Evolutionary conservation across 2,797 vertebrate species (phyloP), one percentile per base, ranked within the genome.

Genomic region (Craterocephalus amniculus): DNA sequence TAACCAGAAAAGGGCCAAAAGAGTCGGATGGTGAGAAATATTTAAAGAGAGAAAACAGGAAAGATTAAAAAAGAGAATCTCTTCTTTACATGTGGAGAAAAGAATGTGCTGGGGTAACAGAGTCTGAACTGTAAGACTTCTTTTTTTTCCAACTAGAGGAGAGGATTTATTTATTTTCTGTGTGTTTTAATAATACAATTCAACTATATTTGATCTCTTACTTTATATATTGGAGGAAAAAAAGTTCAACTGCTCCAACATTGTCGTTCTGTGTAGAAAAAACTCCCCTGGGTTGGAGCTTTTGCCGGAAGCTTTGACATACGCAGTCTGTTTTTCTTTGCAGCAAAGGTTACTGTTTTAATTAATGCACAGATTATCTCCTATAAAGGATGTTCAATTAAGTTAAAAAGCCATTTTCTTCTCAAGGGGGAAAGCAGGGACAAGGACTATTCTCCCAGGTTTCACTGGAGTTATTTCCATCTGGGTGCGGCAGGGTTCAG

Each of bases 371-470:
- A n/a, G 48, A 74, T 58, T 45, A 52, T 63, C 24, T 45, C 36
- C 64, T 10, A 62, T 35, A 76, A 62, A 66, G 12, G 59, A 67
- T 7, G n/a, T 55, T 20, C 61, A 43, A 55, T 61, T 51, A 75
- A 63, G 22, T 56, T 49, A 62, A 48, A 40, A 34, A 54, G 52
- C 48, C n/a, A n/a, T n/a, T n/a, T 67, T 62, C 26, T 76, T 70
- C 71, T 35, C 31, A 12, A 32, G 4, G 10, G 4, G 13, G 11
- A 43, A 35, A 1, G 16, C 51, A 9, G 38, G 0, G 0, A 27
- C 4, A 6, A 31, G 29, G 3, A 6, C 29, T 31, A 31, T 4
- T 72, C 22, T 52, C 18, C 43, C 7, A 55, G 48, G 12, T 72
- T 75, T 61, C 34, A 48, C 1, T 8, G n/a, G 14, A 48, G 35